A percentile compares a stretch with the other conserved stretches of the same genome.
These are phyloP conservation scores for Copsychus sechellarum DNA, from an alignment of 2,113 vertebrate species.

Conservation along the genomic window DNA sequence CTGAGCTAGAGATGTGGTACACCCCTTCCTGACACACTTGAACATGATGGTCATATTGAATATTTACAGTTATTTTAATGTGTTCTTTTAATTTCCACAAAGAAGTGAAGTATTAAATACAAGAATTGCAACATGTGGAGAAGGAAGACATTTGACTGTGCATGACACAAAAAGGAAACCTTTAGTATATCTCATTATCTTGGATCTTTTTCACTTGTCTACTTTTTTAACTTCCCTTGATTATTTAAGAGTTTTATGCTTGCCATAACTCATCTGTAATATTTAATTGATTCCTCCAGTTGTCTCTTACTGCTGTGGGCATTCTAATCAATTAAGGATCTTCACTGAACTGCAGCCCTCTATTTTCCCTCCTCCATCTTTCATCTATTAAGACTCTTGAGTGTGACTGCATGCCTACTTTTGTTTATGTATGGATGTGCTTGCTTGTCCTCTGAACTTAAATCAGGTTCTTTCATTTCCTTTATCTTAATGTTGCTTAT, in stretches of 20 bases:
- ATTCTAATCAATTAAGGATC: conserved; percentile 66
- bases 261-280: conserved; percentile 41
- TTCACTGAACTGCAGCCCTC: conserved; percentile 38
- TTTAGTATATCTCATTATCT: not conserved
- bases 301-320: conserved; percentile 26
- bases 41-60: not conserved
- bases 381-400: conserved; percentile 9
- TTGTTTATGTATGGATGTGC: not conserved
- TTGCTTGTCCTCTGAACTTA: conserved; percentile 34
- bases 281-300: conserved; percentile 56
- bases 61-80: not conserved
- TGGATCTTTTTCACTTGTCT: not conserved
- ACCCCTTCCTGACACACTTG: not conserved
- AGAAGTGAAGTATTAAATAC: not conserved
- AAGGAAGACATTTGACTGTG: not conserved
- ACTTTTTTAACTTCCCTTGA: not conserved
- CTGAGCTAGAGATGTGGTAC: not conserved
- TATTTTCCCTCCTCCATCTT: conserved; percentile 49
- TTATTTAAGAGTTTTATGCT: conserved; percentile 44
- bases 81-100: conserved; percentile 9
- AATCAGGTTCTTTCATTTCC: conserved; percentile 12
- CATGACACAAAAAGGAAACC: not conserved
- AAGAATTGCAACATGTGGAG: not conserved
- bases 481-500: not conserved
- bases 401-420: not conserved